These are phyloP conservation scores for Coelinius sp. DNA, from an alignment of 2,888 invertebrate genomes.

Conservation along the genomic window DNA sequence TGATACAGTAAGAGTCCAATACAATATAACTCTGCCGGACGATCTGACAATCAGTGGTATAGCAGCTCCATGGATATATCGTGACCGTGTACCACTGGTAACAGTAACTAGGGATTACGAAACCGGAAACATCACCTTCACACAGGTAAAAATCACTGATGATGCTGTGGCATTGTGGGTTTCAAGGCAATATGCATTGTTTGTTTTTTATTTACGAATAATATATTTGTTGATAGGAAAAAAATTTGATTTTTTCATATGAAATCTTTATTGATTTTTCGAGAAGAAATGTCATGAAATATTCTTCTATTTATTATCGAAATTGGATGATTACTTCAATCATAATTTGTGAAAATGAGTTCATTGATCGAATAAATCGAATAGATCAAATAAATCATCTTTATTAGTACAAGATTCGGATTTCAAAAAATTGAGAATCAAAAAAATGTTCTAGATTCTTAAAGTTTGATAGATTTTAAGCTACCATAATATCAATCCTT, in stretches of 20 bases:
- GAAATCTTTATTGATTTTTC: too few species aligned
- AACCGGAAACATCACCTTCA: conserved; percentile 75
- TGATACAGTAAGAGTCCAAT: conserved; percentile 77
- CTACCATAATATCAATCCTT: background rate
- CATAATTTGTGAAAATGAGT: background rate
- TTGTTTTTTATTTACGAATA: background rate
- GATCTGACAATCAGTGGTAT: conserved; percentile 78
- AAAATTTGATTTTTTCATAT: too few species aligned
- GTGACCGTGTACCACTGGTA: conserved; percentile 84
- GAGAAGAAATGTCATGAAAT: too few species aligned
- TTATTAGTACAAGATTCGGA: too few species aligned
- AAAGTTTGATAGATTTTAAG: background rate
- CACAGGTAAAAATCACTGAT: conserved; percentile 73
- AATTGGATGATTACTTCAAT: background rate
- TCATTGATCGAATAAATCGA: background rate
- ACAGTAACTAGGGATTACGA: conserved; percentile 80
- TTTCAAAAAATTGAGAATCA: too few species aligned
- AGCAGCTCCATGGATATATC: conserved; percentile 86
- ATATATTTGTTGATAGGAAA: background rate
- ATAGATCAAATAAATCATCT: background rate
- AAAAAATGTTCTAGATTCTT: too few species aligned
- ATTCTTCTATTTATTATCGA: too few species aligned
- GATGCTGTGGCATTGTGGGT: conserved; percentile 1
- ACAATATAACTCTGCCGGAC: conserved; percentile 71
- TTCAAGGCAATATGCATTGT: conserved; percentile 5